phyloP scores from a whole-genome alignment of 2,888 invertebrate genomes.

The Apamea anceps region DNA sequence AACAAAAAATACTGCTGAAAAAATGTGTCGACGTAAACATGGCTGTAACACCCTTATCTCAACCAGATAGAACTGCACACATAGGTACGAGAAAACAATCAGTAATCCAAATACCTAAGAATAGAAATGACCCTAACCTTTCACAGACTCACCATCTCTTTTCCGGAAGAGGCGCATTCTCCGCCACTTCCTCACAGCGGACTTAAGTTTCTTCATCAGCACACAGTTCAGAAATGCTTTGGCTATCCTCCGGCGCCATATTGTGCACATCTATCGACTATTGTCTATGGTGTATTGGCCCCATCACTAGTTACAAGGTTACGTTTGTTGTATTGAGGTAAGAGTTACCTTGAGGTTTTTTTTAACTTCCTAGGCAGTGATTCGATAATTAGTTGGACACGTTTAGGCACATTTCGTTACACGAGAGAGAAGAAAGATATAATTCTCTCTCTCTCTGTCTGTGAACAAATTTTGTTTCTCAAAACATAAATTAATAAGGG shows the following conservation, averaged over 20 bases:
- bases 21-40: not conserved
- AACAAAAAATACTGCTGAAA: not conserved
- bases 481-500: not conserved
- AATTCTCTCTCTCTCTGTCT: not conserved
- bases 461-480: not conserved
- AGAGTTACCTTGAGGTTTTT: not conserved
- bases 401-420: not conserved
- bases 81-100: not conserved
- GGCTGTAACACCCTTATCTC: not conserved
- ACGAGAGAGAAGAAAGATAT: not conserved
- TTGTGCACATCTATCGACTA: constrained; percentile 80
- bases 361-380: not conserved
- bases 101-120: too few relatives aligned
- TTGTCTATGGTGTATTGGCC: constrained; percentile 45
- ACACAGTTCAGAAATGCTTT: constrained; percentile 79
- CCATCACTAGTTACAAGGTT: constrained; percentile 41
- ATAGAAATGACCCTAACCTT: not conserved
- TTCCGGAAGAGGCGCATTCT: constrained; percentile 88
- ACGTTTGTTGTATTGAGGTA: constrained; percentile 39
- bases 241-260: constrained; percentile 81
- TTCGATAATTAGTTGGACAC: not conserved
- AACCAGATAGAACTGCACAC: not conserved
- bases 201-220: constrained; percentile 87
- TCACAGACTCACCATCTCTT: constrained; percentile 79
- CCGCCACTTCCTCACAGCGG: constrained; percentile 88